Evolutionary conservation across 2,113 vertebrate species (phyloP).

Genomic region (Urocolius indicus): DNA sequence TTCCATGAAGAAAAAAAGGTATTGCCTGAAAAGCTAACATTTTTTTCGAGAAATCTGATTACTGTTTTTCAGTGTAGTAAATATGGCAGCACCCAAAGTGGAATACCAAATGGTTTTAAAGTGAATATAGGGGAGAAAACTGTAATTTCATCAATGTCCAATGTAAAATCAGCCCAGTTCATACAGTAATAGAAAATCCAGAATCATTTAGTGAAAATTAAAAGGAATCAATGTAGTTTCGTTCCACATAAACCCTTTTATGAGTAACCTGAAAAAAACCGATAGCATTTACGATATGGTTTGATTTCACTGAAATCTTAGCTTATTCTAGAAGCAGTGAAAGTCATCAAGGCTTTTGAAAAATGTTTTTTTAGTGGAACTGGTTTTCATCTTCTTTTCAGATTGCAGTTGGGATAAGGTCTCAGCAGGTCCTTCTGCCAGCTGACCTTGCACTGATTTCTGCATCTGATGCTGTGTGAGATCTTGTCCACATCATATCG

Average conservation of each 20-base stretch:
- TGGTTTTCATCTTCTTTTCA: not conserved
- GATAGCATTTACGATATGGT: not conserved
- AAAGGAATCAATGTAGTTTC: not conserved
- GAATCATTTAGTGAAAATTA: not conserved
- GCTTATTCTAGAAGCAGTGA: not conserved
- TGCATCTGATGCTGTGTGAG: not conserved
- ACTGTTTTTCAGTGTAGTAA: not conserved
- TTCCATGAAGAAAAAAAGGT: not conserved
- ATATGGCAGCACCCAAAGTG: not conserved
- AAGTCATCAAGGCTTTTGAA: constrained; percentile 28
- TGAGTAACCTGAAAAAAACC: not conserved
- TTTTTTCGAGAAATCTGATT: not conserved
- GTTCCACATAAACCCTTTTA: not conserved
- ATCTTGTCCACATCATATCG: not conserved
- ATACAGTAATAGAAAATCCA: not conserved
- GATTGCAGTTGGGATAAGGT: not conserved
- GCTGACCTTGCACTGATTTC: not conserved
- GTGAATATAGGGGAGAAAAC: not conserved
- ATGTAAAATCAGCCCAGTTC: not conserved
- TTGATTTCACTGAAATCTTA: not conserved
- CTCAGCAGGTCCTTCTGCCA: not conserved
- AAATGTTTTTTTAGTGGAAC: not conserved
- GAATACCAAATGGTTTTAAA: not conserved
- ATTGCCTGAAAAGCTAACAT: not conserved
- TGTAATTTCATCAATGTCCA: not conserved